Evolutionary conservation across 1,140 invertebrate species (phyloP), one percentile per base, ranked within the genome.

Genomic region (Bombus impatiens): DNA sequence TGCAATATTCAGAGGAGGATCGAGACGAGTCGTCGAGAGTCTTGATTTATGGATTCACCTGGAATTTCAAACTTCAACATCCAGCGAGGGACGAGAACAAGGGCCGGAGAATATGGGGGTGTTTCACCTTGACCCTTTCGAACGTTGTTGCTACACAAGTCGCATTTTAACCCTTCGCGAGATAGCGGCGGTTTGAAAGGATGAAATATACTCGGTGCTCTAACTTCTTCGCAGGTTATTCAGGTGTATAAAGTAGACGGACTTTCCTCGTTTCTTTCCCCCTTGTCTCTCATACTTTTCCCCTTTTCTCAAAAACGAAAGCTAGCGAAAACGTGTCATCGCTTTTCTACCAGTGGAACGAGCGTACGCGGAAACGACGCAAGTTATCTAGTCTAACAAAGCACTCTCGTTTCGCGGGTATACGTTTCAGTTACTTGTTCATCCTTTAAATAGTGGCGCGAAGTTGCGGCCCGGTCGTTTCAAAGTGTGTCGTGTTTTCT

Each of bases 21-120:
- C 74, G 12, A 35, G 47, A 25, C 28, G 32, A 76, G 15, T 37
- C 28, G 13, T 8, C 10, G 40, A 18, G 47, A 65, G 25, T 81
- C 62, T 62, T 74, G n/a, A 82, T 82, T 82, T 74, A 82, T 82
- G n/a, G 35, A 62, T 72, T 40, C 79, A 32, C 22, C 70, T 32
- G n/a, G 8, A 72, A 47, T 74, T 82, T 42, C 32, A 59, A 80
- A 80, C 62, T 70, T 37, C 22, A 18, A 25, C 44, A 12, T 18
- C 35, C 9, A 15, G 15, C 12, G 8, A 2, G 32, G 40, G 28
- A 5, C 32, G 1, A 18, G 35, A 22, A 18, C 28, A 44, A 3
- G 47, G 28, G 13, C 40, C 35, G 12, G 9, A 44, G 37, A 35
- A 65, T 37, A 78, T 28, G 47, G 18, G 3, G 3, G 18, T 5